phyloP scores from a whole-genome alignment of 2,113 vertebrate species.

The Stegostoma tigrinum region DNA sequence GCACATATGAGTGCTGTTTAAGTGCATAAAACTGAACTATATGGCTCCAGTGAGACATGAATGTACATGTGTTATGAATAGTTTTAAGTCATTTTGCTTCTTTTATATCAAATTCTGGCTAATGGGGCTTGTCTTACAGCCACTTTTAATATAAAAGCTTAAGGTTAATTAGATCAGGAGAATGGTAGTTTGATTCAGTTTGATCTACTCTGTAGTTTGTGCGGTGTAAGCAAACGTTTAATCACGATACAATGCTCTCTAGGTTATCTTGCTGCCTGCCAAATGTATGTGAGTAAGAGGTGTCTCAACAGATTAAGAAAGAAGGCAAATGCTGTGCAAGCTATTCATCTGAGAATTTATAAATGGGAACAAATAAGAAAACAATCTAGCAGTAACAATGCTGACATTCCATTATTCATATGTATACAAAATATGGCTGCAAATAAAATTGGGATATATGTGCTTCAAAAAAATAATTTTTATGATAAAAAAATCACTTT shows the following conservation, averaged over 20 bases:
- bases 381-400: background rate
- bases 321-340: background rate
- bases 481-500: background rate
- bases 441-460: background rate
- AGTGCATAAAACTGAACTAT: background rate
- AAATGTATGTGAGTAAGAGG: background rate
- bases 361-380: background rate
- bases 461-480: background rate
- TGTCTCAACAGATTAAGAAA: background rate
- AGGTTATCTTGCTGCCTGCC: background rate
- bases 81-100: background rate
- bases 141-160: conserved; percentile 3
- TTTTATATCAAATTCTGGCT: conserved; percentile 3
- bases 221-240: conserved; percentile 10
- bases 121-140: background rate
- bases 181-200: conserved; percentile 16
- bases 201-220: conserved; percentile 26
- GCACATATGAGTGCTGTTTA: background rate
- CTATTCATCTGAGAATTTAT: background rate
- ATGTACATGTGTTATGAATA: background rate
- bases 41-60: background rate
- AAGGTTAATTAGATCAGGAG: conserved; percentile 28
- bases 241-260: background rate
- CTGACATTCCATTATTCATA: background rate
- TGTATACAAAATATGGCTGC: background rate